Percentiles rank a stretch among this genome's conserved stretches.
phyloP scores from a whole-genome alignment of 2,113 vertebrate species.

The Thunnus maccoyii region DNA sequence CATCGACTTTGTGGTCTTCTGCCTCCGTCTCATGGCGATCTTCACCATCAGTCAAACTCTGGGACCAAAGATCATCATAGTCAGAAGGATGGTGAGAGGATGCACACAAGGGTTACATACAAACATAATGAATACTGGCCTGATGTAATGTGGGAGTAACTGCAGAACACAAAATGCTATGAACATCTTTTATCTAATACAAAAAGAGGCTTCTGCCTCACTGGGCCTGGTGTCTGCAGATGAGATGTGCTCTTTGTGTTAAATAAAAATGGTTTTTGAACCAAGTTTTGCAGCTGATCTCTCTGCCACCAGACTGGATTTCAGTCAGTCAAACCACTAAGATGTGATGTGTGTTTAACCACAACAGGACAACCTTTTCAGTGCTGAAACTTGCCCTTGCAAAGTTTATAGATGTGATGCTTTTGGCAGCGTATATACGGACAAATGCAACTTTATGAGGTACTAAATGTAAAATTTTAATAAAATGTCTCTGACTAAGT shows the following conservation, averaged over 20 bases:
- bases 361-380: too few relatives aligned
- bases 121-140: background rate
- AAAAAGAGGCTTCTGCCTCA: slow-evolving; percentile 26
- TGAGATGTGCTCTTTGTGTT: background rate
- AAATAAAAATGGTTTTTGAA: slow-evolving; percentile 4
- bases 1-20: slow-evolving; percentile 95
- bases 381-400: background rate
- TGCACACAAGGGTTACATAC: background rate
- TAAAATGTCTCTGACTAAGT: too few relatives aligned
- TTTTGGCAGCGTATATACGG: background rate
- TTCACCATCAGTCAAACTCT: slow-evolving; percentile 94
- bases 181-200: slow-evolving; percentile 8
- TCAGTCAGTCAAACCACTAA: background rate
- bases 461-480: too few relatives aligned
- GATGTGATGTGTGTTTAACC: background rate
- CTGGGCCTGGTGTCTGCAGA: slow-evolving; percentile 33
- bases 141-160: slow-evolving; percentile 16
- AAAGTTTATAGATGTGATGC: background rate
- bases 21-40: slow-evolving; percentile 97
- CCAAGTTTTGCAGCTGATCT: background rate
- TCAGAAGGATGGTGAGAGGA: slow-evolving; percentile 93
- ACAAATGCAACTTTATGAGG: background rate
- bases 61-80: slow-evolving; percentile 98
- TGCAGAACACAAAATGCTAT: background rate
- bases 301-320: slow-evolving; percentile 3